These are phyloP conservation scores for Arnoldichthys spilopterus DNA, from an alignment of 2,797 vertebrate species.

Conservation along the genomic window DNA sequence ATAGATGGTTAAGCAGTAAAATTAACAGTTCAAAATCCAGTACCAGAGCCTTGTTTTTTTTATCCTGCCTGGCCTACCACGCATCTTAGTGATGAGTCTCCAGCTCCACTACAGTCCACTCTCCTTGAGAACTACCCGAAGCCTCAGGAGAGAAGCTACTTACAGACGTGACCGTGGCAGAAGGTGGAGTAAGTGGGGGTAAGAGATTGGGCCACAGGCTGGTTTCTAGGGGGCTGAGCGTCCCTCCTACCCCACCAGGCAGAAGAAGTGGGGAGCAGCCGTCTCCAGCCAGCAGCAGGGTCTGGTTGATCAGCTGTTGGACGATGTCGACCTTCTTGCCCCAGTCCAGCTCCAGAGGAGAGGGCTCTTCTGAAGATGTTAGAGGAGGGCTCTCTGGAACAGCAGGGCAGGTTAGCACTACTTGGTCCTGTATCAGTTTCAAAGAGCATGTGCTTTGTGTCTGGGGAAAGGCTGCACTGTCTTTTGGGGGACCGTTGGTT, in stretches of 20 bases:
- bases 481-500: constrained; percentile 34
- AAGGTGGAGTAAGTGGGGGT: constrained; percentile 85
- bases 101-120: constrained; percentile 94
- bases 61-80: too few species aligned
- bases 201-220: constrained; percentile 89
- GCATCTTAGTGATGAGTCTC: constrained; percentile 87
- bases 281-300: constrained; percentile 81
- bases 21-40: not conserved
- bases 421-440: constrained; percentile 11
- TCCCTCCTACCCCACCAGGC: constrained; percentile 73
- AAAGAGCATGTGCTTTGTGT: constrained; percentile 10
- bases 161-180: constrained; percentile 91
- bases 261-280: constrained; percentile 75
- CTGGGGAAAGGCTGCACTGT: constrained; percentile 36
- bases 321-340: constrained; percentile 85
- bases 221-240: constrained; percentile 86
- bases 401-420: not conserved
- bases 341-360: constrained; percentile 79
- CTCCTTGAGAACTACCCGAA: constrained; percentile 84
- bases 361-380: constrained; percentile 60
- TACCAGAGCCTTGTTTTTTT: not conserved
- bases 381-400: constrained; percentile 33
- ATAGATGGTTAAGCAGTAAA: too few species aligned
- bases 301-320: constrained; percentile 91
- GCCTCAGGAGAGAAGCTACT: constrained; percentile 92